These are phyloP conservation scores for Oreochromis niloticus DNA, from an alignment of 2,113 vertebrate species.

Conservation along the genomic window DNA sequence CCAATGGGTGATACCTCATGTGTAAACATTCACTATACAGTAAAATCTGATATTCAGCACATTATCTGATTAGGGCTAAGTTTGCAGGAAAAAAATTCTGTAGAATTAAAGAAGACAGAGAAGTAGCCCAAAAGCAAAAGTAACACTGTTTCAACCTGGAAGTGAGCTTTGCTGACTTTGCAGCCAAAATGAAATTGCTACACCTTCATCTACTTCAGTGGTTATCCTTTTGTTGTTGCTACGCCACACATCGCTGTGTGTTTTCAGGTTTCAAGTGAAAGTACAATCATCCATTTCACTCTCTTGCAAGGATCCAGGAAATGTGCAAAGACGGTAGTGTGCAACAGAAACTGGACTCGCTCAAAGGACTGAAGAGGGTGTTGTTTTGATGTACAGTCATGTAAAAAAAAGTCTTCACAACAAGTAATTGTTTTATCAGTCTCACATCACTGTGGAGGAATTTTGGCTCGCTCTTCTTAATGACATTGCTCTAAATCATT, in stretches of 20 bases:
- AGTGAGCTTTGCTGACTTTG: conserved; percentile 33
- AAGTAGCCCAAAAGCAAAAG: background rate
- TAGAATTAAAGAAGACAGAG: background rate
- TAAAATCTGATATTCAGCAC: conserved; percentile 51
- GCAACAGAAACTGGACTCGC: background rate
- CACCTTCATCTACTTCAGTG: background rate
- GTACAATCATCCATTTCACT: background rate
- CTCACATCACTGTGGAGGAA: background rate
- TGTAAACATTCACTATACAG: conserved; percentile 33
- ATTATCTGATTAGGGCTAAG: conserved; percentile 19
- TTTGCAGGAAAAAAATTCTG: background rate
- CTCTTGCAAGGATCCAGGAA: background rate
- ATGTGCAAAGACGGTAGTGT: background rate
- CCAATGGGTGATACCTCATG: conserved; percentile 22
- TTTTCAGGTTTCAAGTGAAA: background rate
- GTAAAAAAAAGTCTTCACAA: background rate
- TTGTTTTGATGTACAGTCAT: background rate
- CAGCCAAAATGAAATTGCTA: background rate
- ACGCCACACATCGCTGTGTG: background rate
- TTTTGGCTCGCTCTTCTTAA: background rate
- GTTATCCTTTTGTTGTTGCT: background rate
- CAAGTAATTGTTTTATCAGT: background rate
- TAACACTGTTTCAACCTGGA: background rate
- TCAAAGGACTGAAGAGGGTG: background rate
- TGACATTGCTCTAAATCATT: background rate